Evolutionary conservation across 2,797 vertebrate species (phyloP).

Genomic region (Champsocephalus gunnari): DNA sequence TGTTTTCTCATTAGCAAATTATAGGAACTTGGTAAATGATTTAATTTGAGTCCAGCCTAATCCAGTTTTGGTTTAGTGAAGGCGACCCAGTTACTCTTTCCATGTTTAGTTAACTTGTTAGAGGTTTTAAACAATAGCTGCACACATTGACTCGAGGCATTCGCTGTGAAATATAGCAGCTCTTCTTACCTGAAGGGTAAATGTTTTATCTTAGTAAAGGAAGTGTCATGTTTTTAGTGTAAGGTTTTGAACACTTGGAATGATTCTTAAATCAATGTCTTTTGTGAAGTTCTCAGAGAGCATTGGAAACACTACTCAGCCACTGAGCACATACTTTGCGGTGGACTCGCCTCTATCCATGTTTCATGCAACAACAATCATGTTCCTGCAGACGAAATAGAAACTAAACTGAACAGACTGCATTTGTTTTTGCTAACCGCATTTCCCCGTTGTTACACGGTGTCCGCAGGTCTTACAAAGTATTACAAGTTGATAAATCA

Average conservation of each 20-base stretch:
- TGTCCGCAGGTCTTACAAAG: no score
- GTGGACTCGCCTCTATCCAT: neutral
- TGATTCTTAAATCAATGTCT: neutral
- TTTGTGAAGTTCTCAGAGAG: neutral
- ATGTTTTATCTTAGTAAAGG: neutral
- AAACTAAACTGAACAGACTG: neutral
- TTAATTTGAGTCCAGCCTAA: neutral
- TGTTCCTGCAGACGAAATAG: neutral
- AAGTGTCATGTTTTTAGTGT: neutral
- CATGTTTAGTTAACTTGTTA: neutral
- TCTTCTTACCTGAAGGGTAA: neutral
- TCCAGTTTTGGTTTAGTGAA: neutral
- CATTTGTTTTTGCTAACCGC: neutral
- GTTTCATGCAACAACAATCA: conserved; percentile 15
- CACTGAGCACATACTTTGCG: neutral
- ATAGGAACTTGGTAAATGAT: neutral
- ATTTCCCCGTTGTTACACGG: neutral
- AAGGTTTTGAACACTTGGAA: neutral
- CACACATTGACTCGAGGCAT: neutral
- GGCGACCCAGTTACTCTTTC: neutral
- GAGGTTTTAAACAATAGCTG: neutral
- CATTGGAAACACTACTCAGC: neutral
- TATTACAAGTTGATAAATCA: no score
- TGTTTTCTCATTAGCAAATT: neutral
- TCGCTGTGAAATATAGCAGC: neutral